Conservation (phyloP, 2,797 vertebrate species). For the Sebastes minor region DNA sequence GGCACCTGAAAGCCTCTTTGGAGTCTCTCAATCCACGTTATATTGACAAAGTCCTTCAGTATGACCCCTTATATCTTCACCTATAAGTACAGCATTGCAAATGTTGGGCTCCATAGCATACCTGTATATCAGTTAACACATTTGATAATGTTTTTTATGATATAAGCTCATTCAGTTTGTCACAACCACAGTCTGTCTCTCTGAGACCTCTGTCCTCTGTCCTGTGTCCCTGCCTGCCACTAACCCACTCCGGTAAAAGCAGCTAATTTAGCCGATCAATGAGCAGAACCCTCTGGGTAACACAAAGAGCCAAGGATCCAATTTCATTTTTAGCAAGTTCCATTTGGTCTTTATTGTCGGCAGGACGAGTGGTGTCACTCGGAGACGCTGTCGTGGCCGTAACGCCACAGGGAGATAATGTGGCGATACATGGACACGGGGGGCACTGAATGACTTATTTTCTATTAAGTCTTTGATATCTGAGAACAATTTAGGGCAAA, state of each 20-base stretch:
- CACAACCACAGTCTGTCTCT: not conserved
- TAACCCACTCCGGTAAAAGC: conserved; percentile 36
- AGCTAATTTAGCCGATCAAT: conserved; percentile 63
- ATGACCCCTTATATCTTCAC: not conserved
- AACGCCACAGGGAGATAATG: not conserved
- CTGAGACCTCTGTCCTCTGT: not conserved
- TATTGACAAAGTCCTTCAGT: not conserved
- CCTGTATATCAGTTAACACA: not conserved
- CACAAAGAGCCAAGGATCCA: conserved; percentile 44
- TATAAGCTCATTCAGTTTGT: not conserved
- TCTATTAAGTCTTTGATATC: not conserved
- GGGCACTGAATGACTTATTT: not conserved
- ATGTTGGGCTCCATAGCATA: not conserved
- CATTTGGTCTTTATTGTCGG: conserved; percentile 49
- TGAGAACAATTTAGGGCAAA: conserved; percentile 4
- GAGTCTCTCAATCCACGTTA: not conserved
- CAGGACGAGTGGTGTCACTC: conserved; percentile 8
- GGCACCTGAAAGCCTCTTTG: not conserved
- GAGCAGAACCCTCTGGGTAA: conserved; percentile 38
- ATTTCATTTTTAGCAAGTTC: conserved; percentile 57
- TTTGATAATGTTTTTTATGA: not conserved
- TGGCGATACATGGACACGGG: not conserved
- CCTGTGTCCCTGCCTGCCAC: conserved; percentile 2
- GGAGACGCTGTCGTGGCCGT: not conserved
- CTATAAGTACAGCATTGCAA: not conserved